Base-by-base conservation (phyloP, 2,113 vertebrate genomes). In the Salvelinus namaycush region DNA sequence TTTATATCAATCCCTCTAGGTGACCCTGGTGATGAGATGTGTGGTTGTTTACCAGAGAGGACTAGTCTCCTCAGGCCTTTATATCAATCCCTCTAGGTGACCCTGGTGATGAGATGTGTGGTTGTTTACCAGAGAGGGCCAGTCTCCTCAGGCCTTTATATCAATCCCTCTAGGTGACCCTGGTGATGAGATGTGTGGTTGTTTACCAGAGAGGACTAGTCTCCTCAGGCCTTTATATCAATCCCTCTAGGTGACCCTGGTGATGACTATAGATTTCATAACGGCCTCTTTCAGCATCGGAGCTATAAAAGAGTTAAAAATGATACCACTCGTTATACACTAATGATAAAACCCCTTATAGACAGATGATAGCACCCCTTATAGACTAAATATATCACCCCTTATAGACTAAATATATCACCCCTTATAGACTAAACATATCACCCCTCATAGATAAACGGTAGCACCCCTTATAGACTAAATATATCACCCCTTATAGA, bases 1-100 rank as follows among this genome's bases (percentile, higher is more conserved):
- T n/a, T n/a, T n/a, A 31, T 31, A 31, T 31, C 29, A 31, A 31
- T 31, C 4, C 29, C 91, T 90, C 93, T 88, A 77, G 82, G 89
- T 93, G 94, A 94, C 94, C 92, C 86, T 34, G 31, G 31, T 34
- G 96, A 96, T 95, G 95, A 95, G 95, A 22, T 22, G 18, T 60
- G 59, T 7, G 59, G 59, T 60, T 60, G 59, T 60, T 60, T 60
- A 60, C 2, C 22, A 8, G 59, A 60, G 85, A 83, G 81, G 92
- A 85, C 90, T 87, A 90, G 92, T 93, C 92, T 93, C 88, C 76
- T 81, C 72, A 83, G 86, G 88, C 89, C 92, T 74, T 91, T 93
- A 90, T 91, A 90, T 91, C 89, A 91, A 90, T 90, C 89, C 91
- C 91, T 90, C 93, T 88, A 90, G 82, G 89, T 93, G 94, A 94